Base-by-base conservation (phyloP, 2,113 vertebrate genomes). In the Pteronura brasiliensis region DNA sequence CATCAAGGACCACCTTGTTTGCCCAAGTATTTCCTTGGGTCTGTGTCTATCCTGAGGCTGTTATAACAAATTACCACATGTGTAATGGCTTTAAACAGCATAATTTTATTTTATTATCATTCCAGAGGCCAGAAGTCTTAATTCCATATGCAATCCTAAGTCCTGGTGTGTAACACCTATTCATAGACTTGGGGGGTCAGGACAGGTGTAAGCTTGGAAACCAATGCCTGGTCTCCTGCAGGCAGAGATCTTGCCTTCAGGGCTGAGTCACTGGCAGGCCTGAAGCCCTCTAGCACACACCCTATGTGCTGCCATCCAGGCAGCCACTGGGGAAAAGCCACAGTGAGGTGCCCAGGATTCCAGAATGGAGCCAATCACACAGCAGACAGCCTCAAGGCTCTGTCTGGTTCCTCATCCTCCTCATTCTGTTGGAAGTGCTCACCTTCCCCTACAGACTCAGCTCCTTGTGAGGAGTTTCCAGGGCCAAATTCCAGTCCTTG, bases 331-430 rank as follows among this genome's bases (percentile, higher is more conserved):
- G 42, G 23, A 65, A 59, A 74, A 7, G 2, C 7, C 76, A 67
- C 9, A 59, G 52, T 18, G 27, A 11, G 36, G 29, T 4, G 18
- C 11, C 20, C 5, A 55, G 74, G 14, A 63, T 69, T 20, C 49
- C 57, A 7, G 52, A 82, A 18, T 17, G 67, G 86, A 81, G 57
- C 23, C 8, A 21, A 21, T 7, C 7, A n/a, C 0, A 3, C 17
- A 69, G 14, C 8, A 0, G 17, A 10, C 0, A 5, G 52, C 57
- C 36, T 42, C 9, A 1, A 13, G 23, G 8, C 10, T 63, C 47
- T 29, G 15, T 59, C 44, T 81, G 34, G 12, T 17, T 49, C 21
- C 39, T 44, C 25, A 1, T 7, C 39, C 23, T 77, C n/a, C 39
- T n/a, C 21, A 27, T 14, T 29, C 80, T 27, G n/a, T 18, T 23